Base-by-base conservation (phyloP, 2,888 invertebrate species). In the Callimorpha dominula region DNA sequence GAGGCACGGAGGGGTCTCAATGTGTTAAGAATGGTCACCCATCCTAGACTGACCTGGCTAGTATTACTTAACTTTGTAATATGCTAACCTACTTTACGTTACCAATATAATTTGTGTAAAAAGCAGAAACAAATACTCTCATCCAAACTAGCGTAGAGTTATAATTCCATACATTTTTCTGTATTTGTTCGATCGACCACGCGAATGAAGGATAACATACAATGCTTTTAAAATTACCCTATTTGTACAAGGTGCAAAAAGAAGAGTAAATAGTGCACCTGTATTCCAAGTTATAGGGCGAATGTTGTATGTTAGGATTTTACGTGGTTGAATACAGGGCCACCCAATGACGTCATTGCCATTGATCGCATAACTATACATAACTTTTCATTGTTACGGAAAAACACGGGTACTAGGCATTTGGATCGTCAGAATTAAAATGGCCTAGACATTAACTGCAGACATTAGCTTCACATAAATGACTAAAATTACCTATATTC, bases 321-420 rank as follows among this genome's bases (percentile, higher is more conserved):
- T 70, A 70, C 50, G 60, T 68, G 14, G 63, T 49, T 68, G 70
- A 40, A 70, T 50, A 74, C 73, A 74, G 68, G 68, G 68, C 68
- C 57, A 49, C 54, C 70, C 54, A n/a, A 31, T 80, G 72, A 82
- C 81, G 79, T 81, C 81, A 81, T 63, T n/a, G 72, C 65, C 76
- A 82, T 77, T 78, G 79, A 80, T 80, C 76, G 78, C 42, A 64
- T 66, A 65, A 71, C 71, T 73, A 52, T 67, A 63, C 62, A 64
- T 70, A 75, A 75, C 64, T 73, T 73, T 73, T 73, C 74, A 78
- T 65, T 70, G 63, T 72, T 65, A 72, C 65, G 69, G 68, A 69
- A 76, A 64, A 68, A 71, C 46, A 62, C 62, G 49, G 49, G n/a
- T 75, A 69, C 54, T 71, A 74, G 60, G 63, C 77, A 50, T 42